phyloP scores from a whole-genome alignment of 2,888 invertebrate species.

The Agriopis leucophaearia region DNA sequence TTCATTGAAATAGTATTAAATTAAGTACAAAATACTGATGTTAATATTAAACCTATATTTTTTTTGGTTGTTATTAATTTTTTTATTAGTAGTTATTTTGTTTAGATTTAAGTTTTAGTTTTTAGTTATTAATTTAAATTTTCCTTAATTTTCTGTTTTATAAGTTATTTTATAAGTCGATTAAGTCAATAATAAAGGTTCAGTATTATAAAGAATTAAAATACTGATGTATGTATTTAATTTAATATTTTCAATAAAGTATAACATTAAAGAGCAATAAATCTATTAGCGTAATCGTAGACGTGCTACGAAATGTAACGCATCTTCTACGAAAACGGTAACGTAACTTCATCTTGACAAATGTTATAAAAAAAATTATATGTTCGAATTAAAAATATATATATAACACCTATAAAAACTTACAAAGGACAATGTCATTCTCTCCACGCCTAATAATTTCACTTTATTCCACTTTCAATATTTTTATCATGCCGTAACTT shows the following conservation, averaged over 20 bases:
- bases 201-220: no score
- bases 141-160: no score
- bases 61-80: no score
- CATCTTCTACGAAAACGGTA: conserved; percentile 22
- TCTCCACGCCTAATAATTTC: conserved; percentile 71
- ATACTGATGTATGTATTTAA: neutral
- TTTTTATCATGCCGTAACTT: conserved; percentile 55
- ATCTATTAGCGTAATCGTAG: neutral
- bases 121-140: no score
- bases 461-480: conserved; percentile 59
- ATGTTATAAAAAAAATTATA: neutral
- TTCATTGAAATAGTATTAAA: neutral
- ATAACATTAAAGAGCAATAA: neutral
- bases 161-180: no score
- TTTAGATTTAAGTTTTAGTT: no score
- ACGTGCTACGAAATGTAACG: conserved; percentile 21
- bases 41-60: no score
- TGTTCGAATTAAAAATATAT: neutral
- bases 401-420: conserved; percentile 56
- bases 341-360: conserved; percentile 9
- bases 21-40: neutral
- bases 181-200: no score
- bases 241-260: neutral
- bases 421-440: conserved; percentile 86
- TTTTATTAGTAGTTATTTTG: no score